Base-by-base conservation (phyloP, 2,113 vertebrate species). In the Syngnathus floridae region DNA sequence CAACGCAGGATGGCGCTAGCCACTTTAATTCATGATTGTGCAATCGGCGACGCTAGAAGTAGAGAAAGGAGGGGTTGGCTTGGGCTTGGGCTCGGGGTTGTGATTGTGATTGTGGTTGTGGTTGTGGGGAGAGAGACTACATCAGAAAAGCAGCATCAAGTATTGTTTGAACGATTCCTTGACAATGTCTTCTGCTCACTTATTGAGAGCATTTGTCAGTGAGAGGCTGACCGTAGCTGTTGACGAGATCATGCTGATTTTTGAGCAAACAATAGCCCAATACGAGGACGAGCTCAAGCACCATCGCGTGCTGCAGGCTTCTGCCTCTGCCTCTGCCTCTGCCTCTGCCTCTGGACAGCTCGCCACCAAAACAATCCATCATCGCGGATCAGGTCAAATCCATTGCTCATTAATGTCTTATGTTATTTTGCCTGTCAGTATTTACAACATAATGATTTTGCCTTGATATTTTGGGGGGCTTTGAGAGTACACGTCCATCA, bases 241-340 rank as follows among this genome's bases (percentile, higher is more conserved):
- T 1, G 71, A 73, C 4, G 71, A 73, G 11, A 64, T 73, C 5
- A 58, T 73, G 11, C 17, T 12, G 8, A 22, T 56, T 22, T 67
- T 73, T 43, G 54, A 67, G 26, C 58, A n/a, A 48, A 67, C 65
- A 0, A 35, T 73, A 5, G 21, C 31, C 4, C 60, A 64, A 1
- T 73, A 67, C 12, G 65, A 73, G 17, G 19, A 58, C 17, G 71
- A 73, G 54, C 38, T 67, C 17, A 8, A 38, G 6, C 59, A 46
- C 1, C 65, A 63, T 19, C 71, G 71, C 12, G 40, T 59, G 11
- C 41, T 68, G 19, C 54, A 64, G 43, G 60, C 12, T 17, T 37
- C 37, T 22, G 6, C 7, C 41, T 26, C 26, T 22, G 6, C 7
- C 41, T 26, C 26, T 22, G 22, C 22, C 22, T 1, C 22, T 22